Evolutionary conservation across 2,797 vertebrate genomes (phyloP).

Genomic region (Enteromius argenteus): DNA sequence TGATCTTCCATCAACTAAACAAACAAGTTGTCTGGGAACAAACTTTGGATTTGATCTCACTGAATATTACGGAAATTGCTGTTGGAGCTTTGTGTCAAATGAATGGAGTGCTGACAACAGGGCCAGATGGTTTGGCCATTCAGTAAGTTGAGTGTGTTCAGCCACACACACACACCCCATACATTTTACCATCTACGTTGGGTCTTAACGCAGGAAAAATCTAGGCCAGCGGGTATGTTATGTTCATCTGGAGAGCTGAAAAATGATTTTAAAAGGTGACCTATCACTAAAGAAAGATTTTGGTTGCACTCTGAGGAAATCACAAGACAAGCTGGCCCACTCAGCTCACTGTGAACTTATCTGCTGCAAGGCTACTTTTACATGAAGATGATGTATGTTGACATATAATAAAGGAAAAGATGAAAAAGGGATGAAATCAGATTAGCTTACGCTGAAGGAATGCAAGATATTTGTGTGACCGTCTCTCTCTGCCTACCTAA

Average conservation of each 20-base stretch:
- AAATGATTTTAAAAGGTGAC: background rate
- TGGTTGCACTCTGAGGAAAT: background rate
- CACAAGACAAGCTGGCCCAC: background rate
- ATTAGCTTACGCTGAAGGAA: slow-evolving; percentile 41
- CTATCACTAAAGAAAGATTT: background rate
- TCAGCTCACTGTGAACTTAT: background rate
- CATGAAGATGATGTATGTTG: background rate
- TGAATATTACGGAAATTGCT: slow-evolving; percentile 36
- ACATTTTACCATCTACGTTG: background rate
- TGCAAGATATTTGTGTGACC: slow-evolving; percentile 30
- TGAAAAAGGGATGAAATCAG: background rate
- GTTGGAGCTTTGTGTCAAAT: slow-evolving; percentile 28
- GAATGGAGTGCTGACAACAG: slow-evolving; percentile 39
- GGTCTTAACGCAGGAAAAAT: background rate
- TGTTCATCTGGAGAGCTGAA: background rate
- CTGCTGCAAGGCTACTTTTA: background rate
- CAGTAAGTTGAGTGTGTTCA: background rate
- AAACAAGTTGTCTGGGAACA: slow-evolving; percentile 28
- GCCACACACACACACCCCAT: background rate
- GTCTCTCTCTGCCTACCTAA: background rate
- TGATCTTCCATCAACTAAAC: slow-evolving; percentile 29
- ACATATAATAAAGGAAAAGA: background rate
- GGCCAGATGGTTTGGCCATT: slow-evolving; percentile 39
- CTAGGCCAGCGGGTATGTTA: background rate
- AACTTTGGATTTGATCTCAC: slow-evolving; percentile 3